Percentiles rank a stretch among this genome's conserved stretches.
phyloP scores from a whole-genome alignment of 2,888 invertebrate species.

The Tetheella fluctuosa region DNA sequence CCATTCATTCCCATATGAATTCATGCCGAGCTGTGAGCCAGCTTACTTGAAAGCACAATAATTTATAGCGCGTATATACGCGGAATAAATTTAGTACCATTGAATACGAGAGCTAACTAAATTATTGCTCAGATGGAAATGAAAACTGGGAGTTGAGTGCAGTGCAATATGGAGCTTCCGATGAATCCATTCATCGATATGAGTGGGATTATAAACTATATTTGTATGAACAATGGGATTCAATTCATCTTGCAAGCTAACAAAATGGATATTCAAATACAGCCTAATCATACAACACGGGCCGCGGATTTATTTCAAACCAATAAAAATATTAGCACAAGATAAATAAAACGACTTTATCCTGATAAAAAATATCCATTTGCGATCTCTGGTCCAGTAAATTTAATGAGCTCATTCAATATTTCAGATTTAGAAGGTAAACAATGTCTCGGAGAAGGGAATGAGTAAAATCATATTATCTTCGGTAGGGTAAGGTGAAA shows the following conservation, averaged over 20 bases:
- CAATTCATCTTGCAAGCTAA: not conserved
- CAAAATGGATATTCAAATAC: not conserved
- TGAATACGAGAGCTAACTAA: not conserved
- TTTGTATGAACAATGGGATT: not conserved
- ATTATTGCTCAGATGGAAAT: slow-evolving; percentile 9
- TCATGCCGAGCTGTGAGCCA: not conserved
- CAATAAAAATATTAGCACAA: not conserved
- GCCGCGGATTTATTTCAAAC: not conserved
- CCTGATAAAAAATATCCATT: not conserved
- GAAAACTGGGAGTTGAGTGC: not conserved
- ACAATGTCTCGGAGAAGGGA: not conserved
- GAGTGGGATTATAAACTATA: not conserved
- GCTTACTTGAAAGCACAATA: not conserved
- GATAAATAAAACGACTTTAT: not conserved
- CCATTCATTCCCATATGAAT: not conserved
- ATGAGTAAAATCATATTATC: slow-evolving; percentile 3
- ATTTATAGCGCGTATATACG: not conserved
- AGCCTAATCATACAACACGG: not conserved
- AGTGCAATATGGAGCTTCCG: not conserved
- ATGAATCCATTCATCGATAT: not conserved
- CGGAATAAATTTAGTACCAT: not conserved
- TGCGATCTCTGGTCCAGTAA: not conserved
- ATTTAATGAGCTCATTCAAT: slow-evolving; percentile 2
- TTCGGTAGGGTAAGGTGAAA: not conserved
- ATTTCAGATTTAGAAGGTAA: not conserved